Base-by-base conservation (phyloP, 2,113 vertebrate genomes). In the Grus americana region DNA sequence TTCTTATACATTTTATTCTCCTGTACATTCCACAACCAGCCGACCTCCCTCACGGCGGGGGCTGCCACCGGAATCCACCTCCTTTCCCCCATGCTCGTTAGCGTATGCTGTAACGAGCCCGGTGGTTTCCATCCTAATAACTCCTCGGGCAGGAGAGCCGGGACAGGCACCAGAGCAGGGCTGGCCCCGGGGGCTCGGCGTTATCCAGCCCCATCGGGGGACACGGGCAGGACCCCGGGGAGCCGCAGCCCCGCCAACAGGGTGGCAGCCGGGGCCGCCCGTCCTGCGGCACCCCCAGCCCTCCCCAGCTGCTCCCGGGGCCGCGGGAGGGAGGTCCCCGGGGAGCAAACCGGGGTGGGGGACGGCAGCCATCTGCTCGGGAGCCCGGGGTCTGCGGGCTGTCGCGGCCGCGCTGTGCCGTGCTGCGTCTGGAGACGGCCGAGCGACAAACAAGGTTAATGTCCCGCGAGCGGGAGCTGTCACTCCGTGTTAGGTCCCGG, bases 281-380 rank as follows among this genome's bases (percentile, higher is more conserved):
- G 0, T 46, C 86, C 78, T 32, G 10, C 34, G 47, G n/a, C 67
- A 6, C 92, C 75, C 61, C 57, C 38, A 12, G 38, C 75, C 55
- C 73, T 80, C 17, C 84, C 79, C 95, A 93, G 93, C 88, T 92
- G 95, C 85, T 93, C 65, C 26, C 1, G 1, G 47, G 57, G 89
- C 42, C 2, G 23, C 9, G 0, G 79, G 61, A 81, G n/a, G 65
- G 62, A 57, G 8, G 29, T 93, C 90, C 93, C 68, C 10, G 0
- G 73, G 63, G 84, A 86, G 63, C 4, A 2, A 55, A 55, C 9
- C 6, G 2, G 54, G 22, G 16, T 0, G 4, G 93, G 57, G 80
- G 87, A 73, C 12, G 0, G 91, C 86, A 62, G 83, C 94, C 94
- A 94, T 95, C 95, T 95, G 94, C 38, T 93, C 8, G 3, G 66